Evolutionary conservation across 2,113 vertebrate species (phyloP).

Genomic region (Clarias batrachus): DNA sequence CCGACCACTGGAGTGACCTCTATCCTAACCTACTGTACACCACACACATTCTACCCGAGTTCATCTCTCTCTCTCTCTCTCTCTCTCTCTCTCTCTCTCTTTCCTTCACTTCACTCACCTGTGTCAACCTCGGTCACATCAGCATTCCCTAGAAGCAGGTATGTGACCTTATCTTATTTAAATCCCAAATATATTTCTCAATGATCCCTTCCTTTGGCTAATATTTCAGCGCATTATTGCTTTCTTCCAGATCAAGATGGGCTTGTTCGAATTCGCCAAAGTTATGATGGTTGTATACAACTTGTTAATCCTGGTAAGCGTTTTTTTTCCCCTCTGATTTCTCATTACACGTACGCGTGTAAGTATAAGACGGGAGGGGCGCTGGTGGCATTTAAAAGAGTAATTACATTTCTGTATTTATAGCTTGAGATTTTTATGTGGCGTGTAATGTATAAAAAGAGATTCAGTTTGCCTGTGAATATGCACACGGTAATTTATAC

Average conservation of each 20-base stretch:
- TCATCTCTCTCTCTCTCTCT: slow-evolving; percentile 15
- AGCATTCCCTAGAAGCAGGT: slow-evolving; percentile 36
- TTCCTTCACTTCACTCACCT: slow-evolving; percentile 18
- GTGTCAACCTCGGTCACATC: background rate
- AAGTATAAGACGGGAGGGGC: background rate
- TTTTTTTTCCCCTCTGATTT: slow-evolving; percentile 5
- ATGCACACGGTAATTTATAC: slow-evolving; percentile 46
- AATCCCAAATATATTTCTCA: background rate
- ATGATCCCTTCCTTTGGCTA: background rate
- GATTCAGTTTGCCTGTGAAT: slow-evolving; percentile 41
- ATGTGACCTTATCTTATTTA: background rate
- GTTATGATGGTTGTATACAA: slow-evolving; percentile 86
- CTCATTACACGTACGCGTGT: slow-evolving; percentile 31
- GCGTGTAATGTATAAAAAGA: slow-evolving; percentile 41
- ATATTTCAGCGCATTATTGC: background rate
- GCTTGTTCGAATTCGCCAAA: slow-evolving; percentile 84
- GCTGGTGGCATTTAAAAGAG: slow-evolving; percentile 35
- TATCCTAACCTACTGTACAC: slow-evolving; percentile 25
- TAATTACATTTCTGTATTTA: slow-evolving; percentile 57
- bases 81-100: background rate
- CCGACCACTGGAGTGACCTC: slow-evolving; percentile 29
- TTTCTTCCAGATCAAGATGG: slow-evolving; percentile 76
- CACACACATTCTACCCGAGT: slow-evolving; percentile 54
- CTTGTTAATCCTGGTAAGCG: slow-evolving; percentile 87
- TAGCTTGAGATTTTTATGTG: slow-evolving; percentile 52